Evolutionary conservation across 2,797 vertebrate species (phyloP).

Genomic region (Trachops cirrhosus): DNA sequence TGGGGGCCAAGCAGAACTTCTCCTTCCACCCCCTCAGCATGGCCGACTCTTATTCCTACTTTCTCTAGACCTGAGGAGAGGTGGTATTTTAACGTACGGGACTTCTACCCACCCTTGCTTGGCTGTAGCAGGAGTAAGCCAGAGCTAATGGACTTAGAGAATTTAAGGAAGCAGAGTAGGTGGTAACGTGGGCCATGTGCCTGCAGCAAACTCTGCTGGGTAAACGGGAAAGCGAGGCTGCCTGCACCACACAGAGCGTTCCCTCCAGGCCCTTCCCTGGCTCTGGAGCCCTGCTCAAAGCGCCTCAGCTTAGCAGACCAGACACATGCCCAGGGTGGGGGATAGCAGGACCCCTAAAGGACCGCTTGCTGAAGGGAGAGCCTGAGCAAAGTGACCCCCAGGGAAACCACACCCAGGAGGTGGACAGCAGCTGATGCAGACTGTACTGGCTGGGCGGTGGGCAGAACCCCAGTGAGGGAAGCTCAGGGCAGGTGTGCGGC

Average conservation of each 20-base stretch:
- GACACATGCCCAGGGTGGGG: neutral
- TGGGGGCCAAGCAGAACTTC: neutral
- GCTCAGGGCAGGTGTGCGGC: neutral
- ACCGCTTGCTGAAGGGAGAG: neutral
- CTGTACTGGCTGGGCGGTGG: neutral
- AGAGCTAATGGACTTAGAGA: neutral
- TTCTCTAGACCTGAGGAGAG: neutral
- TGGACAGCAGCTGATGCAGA: neutral
- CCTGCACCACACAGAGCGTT: neutral
- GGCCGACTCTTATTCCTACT: neutral
- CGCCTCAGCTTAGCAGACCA: neutral
- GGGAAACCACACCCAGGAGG: neutral
- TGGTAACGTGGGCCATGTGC: neutral
- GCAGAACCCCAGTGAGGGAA: neutral
- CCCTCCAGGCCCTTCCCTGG: neutral
- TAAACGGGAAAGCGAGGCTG: neutral
- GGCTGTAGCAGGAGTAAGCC: neutral
- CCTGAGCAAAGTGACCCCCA: neutral
- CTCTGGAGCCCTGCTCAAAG: neutral
- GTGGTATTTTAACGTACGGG: neutral
- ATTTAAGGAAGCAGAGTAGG: neutral
- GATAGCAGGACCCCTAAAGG: neutral
- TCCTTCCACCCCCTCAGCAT: neutral
- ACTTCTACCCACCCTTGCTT: neutral
- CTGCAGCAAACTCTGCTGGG: neutral